Base-by-base conservation (phyloP, 2,888 invertebrate species). In the Eristalis arbustorum region DNA sequence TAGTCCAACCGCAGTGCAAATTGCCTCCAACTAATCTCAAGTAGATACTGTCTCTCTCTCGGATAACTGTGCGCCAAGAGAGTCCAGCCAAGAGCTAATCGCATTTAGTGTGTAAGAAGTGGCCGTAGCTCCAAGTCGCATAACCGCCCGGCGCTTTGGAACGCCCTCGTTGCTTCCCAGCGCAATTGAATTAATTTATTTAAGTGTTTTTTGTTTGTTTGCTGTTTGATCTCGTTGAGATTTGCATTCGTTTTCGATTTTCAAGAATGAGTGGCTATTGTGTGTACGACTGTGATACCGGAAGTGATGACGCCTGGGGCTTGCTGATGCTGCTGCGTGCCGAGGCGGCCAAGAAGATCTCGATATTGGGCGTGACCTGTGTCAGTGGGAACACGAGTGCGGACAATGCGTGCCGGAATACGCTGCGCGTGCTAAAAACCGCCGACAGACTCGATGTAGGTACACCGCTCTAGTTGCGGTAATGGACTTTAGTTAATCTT, bases 371-470 rank as follows among this genome's bases (percentile, higher is more conserved):
- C 0, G 94, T 97, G 1, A 97, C 97, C 0, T 90, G 90, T 37
- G 95, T 95, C 0, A 94, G 95, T 89, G 97, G 97, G 0, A 97
- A 97, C 90, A 96, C 96, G 0, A 92, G 91, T 1, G 93, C 96
- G 69, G 94, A 95, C 13, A 95, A 96, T 90, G 96, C 96, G 0
- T 94, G 94, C 34, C 92, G 92, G 22, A 97, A 97, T 90, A 96
- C 96, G 28, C 94, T 96, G 62, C 94, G 95, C 88, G 94, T 96
- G 72, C 91, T 97, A 13, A 93, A 94, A 89, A 92, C 94, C 8
- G 94, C 94, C 13, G 92, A 93, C 23, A 93, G 95, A 83, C 93
- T 94, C 88, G 95, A 96, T 90, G 96, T 96, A 91, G 94, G 95
- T 93, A 57, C 31, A 31, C 31, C 31, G 31, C 6, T 66, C 14